Base-by-base conservation (phyloP, 2,888 invertebrate genomes). In the Athalia cordata region DNA sequence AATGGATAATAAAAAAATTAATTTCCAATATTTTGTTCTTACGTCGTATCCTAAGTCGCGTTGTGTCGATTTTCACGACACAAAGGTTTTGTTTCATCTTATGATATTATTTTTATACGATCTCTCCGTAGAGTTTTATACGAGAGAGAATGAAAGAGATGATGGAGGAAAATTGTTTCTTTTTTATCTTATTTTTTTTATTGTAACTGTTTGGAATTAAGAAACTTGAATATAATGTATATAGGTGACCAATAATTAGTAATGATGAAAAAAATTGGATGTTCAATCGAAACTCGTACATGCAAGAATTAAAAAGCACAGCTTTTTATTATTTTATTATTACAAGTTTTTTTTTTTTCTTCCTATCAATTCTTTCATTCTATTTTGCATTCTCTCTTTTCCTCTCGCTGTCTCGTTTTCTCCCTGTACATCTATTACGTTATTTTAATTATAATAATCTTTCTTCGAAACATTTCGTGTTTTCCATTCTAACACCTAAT, bases 1-100 rank as follows among this genome's bases (percentile, higher is more conserved):
- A 29, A 29, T 29, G 29, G 29, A 29, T 29, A 29, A 29, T 29
- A 29, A 29, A 62, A 64, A 62, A 75, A 61, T 47, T 59, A 45
- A 83, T 80, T 78, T 77, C 81, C 81, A 80, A 80, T 81, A 83
- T 81, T 83, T 82, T 83, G 81, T 82, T 76, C 77, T 75, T 82
- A 82, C 81, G 79, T 81, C 80, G 78, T 81, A 81, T 80, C 77
- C 81, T 80, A 82, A 79, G 81, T 81, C 72, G 72, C 72, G 52
- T 59, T 72, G 29, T 29, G 72, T 72, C 57, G 72, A 57, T 59
- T 15, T 59, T 59, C 57, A 72, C 72, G 72, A 72, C 47, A 59
- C 72, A 5, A 72, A 72, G 57, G n/a, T 72, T 72, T 9, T 59
- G 59, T 72, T 59, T 72, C 59, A 59, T 47, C 15, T 59, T 72